Base-by-base conservation (phyloP, 2,113 vertebrate genomes). In the Plecotus auritus region DNA sequence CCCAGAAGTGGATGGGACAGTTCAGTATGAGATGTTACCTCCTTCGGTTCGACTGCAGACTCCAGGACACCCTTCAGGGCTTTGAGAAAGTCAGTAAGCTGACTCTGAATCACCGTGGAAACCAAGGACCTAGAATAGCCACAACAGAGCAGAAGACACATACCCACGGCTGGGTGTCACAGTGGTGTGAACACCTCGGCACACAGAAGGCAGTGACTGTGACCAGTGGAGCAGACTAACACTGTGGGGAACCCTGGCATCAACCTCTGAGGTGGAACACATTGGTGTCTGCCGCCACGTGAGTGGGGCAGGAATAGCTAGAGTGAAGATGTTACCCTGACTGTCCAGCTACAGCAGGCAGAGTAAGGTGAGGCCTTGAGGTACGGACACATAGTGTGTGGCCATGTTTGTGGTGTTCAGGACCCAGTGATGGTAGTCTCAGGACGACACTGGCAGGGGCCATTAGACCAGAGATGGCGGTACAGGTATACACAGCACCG, bases 351-450 rank as follows among this genome's bases (percentile, higher is more conserved):
- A 47, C 83, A 80, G 74, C 4, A 8, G 67, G 20, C 7, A 14
- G 40, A 49, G 74, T 26, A 28, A 51, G n/a, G 54, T 4, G 20
- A 28, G 92, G 67, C 42, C 47, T 51, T 4, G 28, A 51, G 84
- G 51, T 32, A 8, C 3, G 4, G 66, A 12, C 2, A 11, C 1
- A 14, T 2, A 4, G 4, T 0, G 23, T 23, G 40, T 49, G 47
- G 49, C 73, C 1, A 1, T 3, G 9, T 37, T 4, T 1, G 4
- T 2, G 10, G 61, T 3, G 26, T 4, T 32, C 9, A 1, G 47
- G 35, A 42, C 35, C 37, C 2, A 0, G 40, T 1, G 16, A 45
- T 51, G 73, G 28, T 37, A 1, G 76, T 32, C 17, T 5, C 2
- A 54, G 45, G 64, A 35, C 11, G 1, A 14, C 0, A 1, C 49